phyloP scores from a whole-genome alignment of 2,888 invertebrate genomes.

The Lamellibrachia columna region DNA sequence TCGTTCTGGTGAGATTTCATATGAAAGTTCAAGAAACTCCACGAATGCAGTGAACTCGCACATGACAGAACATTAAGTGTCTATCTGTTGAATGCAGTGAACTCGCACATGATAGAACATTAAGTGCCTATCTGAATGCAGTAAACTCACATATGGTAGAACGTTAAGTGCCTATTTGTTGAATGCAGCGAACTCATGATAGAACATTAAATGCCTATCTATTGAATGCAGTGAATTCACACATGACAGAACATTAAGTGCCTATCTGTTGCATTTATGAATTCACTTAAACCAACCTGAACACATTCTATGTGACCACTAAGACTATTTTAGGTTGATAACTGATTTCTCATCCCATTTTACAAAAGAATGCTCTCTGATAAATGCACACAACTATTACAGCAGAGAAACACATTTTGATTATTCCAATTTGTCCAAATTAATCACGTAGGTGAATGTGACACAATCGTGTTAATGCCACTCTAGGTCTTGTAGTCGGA shows the following conservation, averaged over 20 bases:
- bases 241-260: background rate
- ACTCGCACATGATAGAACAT: background rate
- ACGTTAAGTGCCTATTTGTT: background rate
- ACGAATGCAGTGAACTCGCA: constrained; percentile 4
- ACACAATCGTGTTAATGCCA: background rate
- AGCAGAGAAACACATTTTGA: background rate
- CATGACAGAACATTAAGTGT: background rate
- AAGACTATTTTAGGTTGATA: background rate
- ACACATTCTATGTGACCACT: background rate
- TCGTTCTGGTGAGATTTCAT: background rate
- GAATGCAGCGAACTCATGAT: background rate
- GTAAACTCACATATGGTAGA: background rate
- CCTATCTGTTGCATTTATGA: background rate
- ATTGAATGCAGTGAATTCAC: background rate
- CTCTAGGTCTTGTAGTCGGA: background rate
- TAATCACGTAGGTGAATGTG: background rate
- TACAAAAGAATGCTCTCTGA: background rate
- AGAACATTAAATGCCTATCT: background rate
- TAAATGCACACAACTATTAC: background rate
- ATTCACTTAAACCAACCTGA: background rate
- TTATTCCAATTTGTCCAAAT: background rate
- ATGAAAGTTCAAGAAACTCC: background rate
- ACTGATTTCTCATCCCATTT: background rate
- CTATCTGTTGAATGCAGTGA: background rate
- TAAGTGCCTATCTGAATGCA: background rate